Evolutionary conservation across 2,113 vertebrate genomes (phyloP), one percentile per base, ranked within the genome.

Genomic region (Menura novaehollandiae): DNA sequence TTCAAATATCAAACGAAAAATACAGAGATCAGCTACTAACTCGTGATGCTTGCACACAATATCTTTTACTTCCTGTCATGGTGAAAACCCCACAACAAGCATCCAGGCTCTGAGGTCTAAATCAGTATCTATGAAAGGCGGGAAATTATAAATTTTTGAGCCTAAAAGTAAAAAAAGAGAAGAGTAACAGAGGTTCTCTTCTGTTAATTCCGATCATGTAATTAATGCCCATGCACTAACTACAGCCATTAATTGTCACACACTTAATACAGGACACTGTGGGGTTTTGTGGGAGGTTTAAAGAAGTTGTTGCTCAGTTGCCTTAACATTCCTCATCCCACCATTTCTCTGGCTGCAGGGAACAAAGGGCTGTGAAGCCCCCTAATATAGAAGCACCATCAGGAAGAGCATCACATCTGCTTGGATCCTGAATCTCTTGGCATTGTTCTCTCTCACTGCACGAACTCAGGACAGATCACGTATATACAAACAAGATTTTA

Each of bases 401-500:
- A 52, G 49, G 35, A 75, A 82, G 22, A 41, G 10, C 21, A 26
- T 5, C 1, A 0, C 20, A 37, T 60, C 44, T 60, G 35, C 47
- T 80, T 27, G 30, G 49, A 44, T 41, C 86, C 79, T 82, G 79
- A 84, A 88, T 71, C 68, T 62, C 62, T 94, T 78, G 74, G 43
- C 21, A 1, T 59, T 84, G 30, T 35, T 52, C 60, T 84, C 35
- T 79, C 15, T 63, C 27, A 10, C 66, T 46, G 24, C 20, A 3
- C 60, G 80, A 93, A 87, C 72, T 39, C 62, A 33, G 59, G 51
- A n/a, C 53, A 91, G 91, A 91, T 20, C 56, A 55, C 76, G 78
- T 14, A 90, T 64, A 85, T 62, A 89, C 84, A 95, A 93, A 94
- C 93, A 91, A 92, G 76, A 73, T 92, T 93, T 95, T 72, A 92